These are phyloP conservation scores for Zaprionus nigranus DNA, from an alignment of 1,140 invertebrate genomes.

Conservation along the genomic window DNA sequence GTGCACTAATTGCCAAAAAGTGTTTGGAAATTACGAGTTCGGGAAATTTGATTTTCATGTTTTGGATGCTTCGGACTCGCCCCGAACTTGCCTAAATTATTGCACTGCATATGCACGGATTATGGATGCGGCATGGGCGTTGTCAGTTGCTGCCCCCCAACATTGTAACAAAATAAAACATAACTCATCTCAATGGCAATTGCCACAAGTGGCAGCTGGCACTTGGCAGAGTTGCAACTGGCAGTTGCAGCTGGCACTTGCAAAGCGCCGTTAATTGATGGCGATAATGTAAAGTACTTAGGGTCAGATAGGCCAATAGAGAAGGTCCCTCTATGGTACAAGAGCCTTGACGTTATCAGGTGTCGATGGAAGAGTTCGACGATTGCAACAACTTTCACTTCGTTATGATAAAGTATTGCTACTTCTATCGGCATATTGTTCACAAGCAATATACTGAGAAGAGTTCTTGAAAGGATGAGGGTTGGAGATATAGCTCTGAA, in stretches of 20 bases:
- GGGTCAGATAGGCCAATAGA: too few relatives aligned
- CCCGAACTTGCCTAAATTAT: constrained; percentile 53
- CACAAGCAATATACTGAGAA: neutral
- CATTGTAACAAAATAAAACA: constrained; percentile 43
- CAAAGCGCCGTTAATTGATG: constrained; percentile 21
- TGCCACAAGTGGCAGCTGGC: constrained; percentile 41
- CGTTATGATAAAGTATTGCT: neutral
- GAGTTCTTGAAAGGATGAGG: neutral
- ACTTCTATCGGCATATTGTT: too few relatives aligned
- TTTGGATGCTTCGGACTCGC: constrained; percentile 72
- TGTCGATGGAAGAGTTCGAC: neutral
- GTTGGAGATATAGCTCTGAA: too few relatives aligned
- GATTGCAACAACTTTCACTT: neutral
- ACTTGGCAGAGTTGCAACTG: constrained; percentile 16
- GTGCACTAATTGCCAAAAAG: constrained; percentile 50
- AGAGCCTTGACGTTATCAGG: neutral
- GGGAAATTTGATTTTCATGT: constrained; percentile 80
- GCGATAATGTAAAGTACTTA: constrained; percentile 5
- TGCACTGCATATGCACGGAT: too few relatives aligned
- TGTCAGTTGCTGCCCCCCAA: constrained; percentile 18
- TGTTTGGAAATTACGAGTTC: constrained; percentile 16
- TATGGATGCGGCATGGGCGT: neutral
- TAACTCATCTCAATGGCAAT: constrained; percentile 38
- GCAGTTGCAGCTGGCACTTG: constrained; percentile 13
- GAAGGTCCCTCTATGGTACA: neutral